Percentiles rank a stretch among this genome's conserved stretches.
Evolutionary conservation across 2,113 vertebrate genomes (phyloP).

Genomic region (Chrysemys picta): DNA sequence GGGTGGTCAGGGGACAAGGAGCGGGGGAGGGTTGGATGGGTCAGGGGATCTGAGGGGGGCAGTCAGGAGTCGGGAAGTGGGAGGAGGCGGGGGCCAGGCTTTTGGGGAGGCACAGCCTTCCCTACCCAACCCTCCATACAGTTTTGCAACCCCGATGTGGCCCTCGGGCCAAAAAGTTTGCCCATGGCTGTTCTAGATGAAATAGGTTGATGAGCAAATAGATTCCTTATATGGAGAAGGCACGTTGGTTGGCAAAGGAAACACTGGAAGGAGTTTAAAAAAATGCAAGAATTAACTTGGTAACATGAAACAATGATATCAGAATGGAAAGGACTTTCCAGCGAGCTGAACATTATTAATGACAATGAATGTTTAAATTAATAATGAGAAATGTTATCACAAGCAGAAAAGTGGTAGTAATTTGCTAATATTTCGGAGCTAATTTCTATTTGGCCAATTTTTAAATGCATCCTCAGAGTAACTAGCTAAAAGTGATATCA

Average conservation of each 20-base stretch:
- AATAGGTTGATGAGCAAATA: neutral
- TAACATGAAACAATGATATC: neutral
- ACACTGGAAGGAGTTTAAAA: rapidly evolving
- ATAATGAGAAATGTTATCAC: neutral
- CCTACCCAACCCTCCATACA: too few species aligned
- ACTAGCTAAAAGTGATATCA: neutral
- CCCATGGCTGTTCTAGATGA: too few species aligned
- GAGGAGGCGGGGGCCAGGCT: too few species aligned
- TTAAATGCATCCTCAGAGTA: neutral
- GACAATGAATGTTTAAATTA: neutral
- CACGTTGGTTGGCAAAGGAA: neutral
- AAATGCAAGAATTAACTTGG: neutral
- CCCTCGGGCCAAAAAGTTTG: too few species aligned
- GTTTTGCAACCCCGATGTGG: too few species aligned
- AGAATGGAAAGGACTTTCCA: neutral
- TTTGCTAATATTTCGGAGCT: slow-evolving; percentile 11
- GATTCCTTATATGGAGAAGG: rapidly evolving
- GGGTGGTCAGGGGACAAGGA: too few species aligned
- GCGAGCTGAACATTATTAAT: neutral
- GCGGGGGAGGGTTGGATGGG: too few species aligned
- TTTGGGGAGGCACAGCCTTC: too few species aligned
- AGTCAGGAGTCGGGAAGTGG: too few species aligned
- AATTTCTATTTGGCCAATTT: slow-evolving; percentile 16
- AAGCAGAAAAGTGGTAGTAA: neutral
- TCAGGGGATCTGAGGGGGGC: too few species aligned